Evolutionary conservation across 2,888 invertebrate genomes (phyloP).

Genomic region (Perizoma affinitatum): DNA sequence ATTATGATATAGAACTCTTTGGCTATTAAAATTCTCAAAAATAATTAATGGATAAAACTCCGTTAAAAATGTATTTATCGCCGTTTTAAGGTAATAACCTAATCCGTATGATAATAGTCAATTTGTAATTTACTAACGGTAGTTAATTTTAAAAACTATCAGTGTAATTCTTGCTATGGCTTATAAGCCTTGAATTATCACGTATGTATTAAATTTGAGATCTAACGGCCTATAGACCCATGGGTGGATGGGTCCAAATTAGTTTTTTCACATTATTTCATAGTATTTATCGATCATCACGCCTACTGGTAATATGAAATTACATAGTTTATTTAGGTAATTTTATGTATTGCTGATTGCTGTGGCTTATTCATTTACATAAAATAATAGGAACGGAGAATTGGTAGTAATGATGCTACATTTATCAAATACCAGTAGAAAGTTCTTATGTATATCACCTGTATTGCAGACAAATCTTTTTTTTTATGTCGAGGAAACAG

Average conservation of each 20-base stretch:
- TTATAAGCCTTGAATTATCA: conserved; percentile 19
- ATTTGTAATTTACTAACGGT: conserved; percentile 41
- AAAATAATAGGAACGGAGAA: conserved; percentile 21
- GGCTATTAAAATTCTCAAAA: conserved; percentile 6
- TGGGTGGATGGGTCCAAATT: conserved; percentile 12
- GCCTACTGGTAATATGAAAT: conserved; percentile 28
- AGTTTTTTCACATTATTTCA: conserved; percentile 14
- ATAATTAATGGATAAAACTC: conserved; percentile 19
- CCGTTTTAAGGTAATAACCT: conserved; percentile 46
- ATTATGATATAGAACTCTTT: too few relatives aligned
- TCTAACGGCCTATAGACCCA: conserved; percentile 23
- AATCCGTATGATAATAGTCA: conserved; percentile 48
- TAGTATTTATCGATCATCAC: conserved; percentile 24
- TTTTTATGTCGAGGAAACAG: too few relatives aligned
- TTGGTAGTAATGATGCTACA: background rate
- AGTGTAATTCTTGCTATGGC: conserved; percentile 37
- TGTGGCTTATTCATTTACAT: conserved; percentile 19
- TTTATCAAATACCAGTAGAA: conserved; percentile 7
- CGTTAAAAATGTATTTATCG: conserved; percentile 36
- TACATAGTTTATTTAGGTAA: conserved; percentile 16
- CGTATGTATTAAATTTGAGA: conserved; percentile 32
- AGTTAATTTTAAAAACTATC: conserved; percentile 37
- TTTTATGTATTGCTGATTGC: conserved; percentile 14
- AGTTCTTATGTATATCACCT: conserved; percentile 12
- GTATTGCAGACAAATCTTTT: too few relatives aligned